These are phyloP conservation scores for Himalopsyche kuldschensis DNA, from an alignment of 2,888 invertebrate species.

Conservation along the genomic window DNA sequence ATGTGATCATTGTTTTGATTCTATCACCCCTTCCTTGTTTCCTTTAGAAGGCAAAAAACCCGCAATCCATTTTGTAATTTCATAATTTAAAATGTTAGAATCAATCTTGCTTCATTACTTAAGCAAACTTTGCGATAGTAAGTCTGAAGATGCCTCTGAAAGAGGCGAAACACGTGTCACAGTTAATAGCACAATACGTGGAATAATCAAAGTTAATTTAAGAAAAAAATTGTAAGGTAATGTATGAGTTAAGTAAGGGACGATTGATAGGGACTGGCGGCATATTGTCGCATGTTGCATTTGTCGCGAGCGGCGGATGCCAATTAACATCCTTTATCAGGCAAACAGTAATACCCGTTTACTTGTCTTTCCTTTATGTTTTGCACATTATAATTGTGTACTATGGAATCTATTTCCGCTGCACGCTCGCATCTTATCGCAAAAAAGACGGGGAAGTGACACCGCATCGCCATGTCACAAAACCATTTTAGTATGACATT, in stretches of 20 bases:
- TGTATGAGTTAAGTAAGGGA: neutral
- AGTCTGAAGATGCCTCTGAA: too few species aligned
- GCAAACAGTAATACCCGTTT: constrained; percentile 7
- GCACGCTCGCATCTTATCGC: neutral
- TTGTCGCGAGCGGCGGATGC: neutral
- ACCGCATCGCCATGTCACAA: neutral
- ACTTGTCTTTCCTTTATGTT: neutral
- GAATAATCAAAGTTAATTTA: too few species aligned
- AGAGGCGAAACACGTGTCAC: too few species aligned
- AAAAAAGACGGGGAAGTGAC: neutral
- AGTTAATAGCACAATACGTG: too few species aligned
- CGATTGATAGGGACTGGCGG: neutral
- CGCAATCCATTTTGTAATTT: too few species aligned
- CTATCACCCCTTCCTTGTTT: too few species aligned
- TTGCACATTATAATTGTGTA: neutral
- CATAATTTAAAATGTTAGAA: too few species aligned
- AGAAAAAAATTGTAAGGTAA: neutral
- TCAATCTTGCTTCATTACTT: too few species aligned
- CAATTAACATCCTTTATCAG: constrained; percentile 14
- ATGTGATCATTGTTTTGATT: too few species aligned
- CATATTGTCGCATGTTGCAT: neutral
- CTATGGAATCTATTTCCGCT: neutral
- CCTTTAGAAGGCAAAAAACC: too few species aligned
- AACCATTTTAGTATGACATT: neutral
- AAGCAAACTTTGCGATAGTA: too few species aligned